Conservation (phyloP, 2,888 invertebrate genomes). For the Caradrina clavipalpis region DNA sequence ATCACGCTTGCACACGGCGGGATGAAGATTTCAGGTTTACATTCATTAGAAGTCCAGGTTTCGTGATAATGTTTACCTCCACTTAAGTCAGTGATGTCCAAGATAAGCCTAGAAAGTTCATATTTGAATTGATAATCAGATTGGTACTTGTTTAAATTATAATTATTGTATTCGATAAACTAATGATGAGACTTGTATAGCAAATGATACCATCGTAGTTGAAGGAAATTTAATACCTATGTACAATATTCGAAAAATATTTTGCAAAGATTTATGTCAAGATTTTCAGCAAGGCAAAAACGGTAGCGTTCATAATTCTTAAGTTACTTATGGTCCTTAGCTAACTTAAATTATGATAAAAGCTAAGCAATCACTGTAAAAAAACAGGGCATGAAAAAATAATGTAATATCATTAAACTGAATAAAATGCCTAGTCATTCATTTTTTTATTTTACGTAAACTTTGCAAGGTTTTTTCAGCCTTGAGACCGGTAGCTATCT, state of each 20-base stretch:
- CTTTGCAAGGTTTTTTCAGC: neutral
- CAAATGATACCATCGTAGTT: neutral
- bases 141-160: too few species aligned
- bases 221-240: neutral
- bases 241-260: neutral
- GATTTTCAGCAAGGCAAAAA: neutral
- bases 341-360: conserved; percentile 1
- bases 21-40: too few species aligned
- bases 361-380: conserved; percentile 8
- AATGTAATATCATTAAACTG: conserved; percentile 1
- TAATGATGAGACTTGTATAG: neutral
- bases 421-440: conserved; percentile 20
- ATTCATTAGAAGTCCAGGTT: too few species aligned
- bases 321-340: neutral
- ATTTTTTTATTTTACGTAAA: conserved; percentile 28
- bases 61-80: too few species aligned
- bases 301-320: neutral
- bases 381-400: neutral
- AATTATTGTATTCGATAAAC: neutral
- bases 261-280: neutral
- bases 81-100: too few species aligned
- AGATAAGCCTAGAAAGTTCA: too few species aligned
- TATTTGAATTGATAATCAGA: too few species aligned
- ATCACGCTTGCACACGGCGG: too few species aligned
- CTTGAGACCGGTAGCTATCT: neutral